Conservation (phyloP, 1,140 invertebrate genomes). For the Bombus consobrinus region DNA sequence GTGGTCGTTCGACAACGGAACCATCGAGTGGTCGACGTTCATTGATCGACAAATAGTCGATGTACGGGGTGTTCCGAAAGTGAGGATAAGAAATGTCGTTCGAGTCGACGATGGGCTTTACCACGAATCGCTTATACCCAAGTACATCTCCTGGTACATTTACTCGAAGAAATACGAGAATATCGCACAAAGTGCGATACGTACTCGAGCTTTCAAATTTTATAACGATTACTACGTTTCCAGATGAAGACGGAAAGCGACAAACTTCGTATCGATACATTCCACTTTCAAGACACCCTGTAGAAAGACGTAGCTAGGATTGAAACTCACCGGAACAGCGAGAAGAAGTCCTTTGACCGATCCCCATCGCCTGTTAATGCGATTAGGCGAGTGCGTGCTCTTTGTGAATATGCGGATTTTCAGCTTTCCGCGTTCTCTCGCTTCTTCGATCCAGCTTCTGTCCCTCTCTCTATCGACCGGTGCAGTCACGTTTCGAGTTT, state of each 20-base stretch:
- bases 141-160: background rate
- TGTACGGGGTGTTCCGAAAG: background rate
- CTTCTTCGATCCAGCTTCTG: background rate
- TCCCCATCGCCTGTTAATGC: conserved; percentile 64
- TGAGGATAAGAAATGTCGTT: background rate
- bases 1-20: conserved; percentile 14
- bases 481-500: background rate
- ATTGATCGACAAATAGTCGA: conserved; percentile 13
- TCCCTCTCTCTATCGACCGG: background rate
- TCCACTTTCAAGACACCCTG: background rate
- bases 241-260: background rate
- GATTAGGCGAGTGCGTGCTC: conserved; percentile 64
- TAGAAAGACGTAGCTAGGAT: background rate
- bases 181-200: too few relatives aligned
- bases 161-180: too few relatives aligned
- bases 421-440: conserved; percentile 44
- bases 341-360: conserved; percentile 52
- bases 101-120: background rate
- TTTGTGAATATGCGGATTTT: conserved; percentile 63
- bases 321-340: background rate
- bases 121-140: background rate
- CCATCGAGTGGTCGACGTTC: conserved; percentile 32
- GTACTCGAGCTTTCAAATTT: background rate
- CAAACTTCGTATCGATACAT: too few relatives aligned
- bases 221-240: background rate